Conservation (phyloP, 2,888 invertebrate species). For the Eubasilissa splendida region DNA sequence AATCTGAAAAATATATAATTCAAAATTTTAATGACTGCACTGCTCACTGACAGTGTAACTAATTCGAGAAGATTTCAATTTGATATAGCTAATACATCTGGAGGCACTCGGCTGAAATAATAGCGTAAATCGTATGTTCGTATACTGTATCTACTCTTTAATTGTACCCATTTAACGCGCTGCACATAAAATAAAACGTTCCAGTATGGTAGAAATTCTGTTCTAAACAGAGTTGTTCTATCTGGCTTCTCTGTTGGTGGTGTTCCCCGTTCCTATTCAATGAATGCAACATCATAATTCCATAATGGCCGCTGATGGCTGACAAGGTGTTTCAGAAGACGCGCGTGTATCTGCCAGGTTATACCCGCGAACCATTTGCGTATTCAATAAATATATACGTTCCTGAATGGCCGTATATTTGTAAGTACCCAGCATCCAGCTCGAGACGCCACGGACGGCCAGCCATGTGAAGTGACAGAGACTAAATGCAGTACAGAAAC, state of each 20-base stretch:
- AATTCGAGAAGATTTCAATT: no score
- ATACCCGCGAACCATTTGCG: constrained; percentile 18
- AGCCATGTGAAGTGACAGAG: no score
- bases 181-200: not conserved
- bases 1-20: no score
- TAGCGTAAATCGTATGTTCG: no score
- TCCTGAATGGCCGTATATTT: constrained; percentile 14
- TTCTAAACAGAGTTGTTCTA: constrained; percentile 5
- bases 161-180: not conserved
- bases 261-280: not conserved
- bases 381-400: constrained; percentile 4
- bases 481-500: no score
- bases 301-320: constrained; percentile 30
- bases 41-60: no score
- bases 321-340: constrained; percentile 25
- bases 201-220: not conserved
- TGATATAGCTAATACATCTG: no score
- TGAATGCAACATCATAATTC: constrained; percentile 40
- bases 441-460: no score
- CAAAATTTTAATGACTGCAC: no score
- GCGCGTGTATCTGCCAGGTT: not conserved
- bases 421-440: not conserved
- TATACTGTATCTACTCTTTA: no score
- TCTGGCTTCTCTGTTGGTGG: not conserved
- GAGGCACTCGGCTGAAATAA: no score